These are phyloP conservation scores for Nannospalax galili DNA, from an alignment of 2,113 vertebrate species.

Conservation along the genomic window DNA sequence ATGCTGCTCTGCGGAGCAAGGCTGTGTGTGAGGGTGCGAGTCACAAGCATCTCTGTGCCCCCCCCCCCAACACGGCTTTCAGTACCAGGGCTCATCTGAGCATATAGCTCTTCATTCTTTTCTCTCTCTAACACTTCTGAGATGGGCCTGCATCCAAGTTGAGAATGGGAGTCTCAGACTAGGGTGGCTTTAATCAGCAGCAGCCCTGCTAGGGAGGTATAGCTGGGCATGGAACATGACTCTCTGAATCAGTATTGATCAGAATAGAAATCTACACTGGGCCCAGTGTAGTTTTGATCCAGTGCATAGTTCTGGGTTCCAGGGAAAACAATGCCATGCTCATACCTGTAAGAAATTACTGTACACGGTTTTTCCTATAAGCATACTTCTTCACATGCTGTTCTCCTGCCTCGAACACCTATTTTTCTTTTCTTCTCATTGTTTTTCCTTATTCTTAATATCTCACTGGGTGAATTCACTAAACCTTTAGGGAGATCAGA, in stretches of 20 bases:
- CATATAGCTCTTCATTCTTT: not conserved
- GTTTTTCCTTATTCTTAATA: not conserved
- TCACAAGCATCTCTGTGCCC: rapidly evolving
- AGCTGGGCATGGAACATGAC: too few relatives aligned
- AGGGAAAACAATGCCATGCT: not conserved
- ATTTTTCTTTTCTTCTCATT: not conserved
- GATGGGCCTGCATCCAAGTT: not conserved
- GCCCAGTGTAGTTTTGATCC: not conserved
- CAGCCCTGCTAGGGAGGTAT: not conserved
- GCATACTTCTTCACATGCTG: not conserved
- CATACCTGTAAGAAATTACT: not conserved
- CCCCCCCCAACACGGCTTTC: too few relatives aligned
- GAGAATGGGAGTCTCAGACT: not conserved
- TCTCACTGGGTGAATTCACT: not conserved
- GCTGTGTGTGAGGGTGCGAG: rapidly evolving
- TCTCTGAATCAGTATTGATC: not conserved
- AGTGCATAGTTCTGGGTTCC: not conserved
- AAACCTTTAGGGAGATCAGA: not conserved
- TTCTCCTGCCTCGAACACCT: conserved; percentile 22
- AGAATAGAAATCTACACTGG: not conserved
- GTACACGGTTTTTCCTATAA: not conserved
- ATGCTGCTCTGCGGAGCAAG: not conserved
- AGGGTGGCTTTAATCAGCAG: not conserved
- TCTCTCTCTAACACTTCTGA: not conserved
- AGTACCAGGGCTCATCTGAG: not conserved